Conservation (phyloP, 1,140 invertebrate species). For the Zaprionus ghesquierei region DNA sequence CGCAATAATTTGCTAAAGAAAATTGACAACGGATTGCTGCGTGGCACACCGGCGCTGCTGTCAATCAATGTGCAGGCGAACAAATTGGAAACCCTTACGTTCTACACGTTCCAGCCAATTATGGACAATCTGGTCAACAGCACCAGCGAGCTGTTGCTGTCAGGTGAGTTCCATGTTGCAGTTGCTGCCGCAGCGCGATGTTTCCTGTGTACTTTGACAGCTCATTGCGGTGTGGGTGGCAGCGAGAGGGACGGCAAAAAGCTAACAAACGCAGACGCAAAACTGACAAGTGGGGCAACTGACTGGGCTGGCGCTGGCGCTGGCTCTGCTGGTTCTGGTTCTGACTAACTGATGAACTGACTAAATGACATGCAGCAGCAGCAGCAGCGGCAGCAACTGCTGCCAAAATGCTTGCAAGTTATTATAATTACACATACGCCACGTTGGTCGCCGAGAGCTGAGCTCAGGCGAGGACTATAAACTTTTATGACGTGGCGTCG, state of each 20-base stretch:
- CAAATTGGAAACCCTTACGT: constrained; percentile 88
- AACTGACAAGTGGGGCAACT: constrained; percentile 44
- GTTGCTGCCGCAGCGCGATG: background rate
- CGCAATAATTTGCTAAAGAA: constrained; percentile 88
- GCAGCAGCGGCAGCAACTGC: constrained; percentile 7
- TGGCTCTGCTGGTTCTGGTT: no score
- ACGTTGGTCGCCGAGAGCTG: constrained; percentile 51
- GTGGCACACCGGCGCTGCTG: constrained; percentile 86
- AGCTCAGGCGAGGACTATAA: constrained; percentile 48
- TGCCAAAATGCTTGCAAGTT: constrained; percentile 54
- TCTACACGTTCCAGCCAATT: constrained; percentile 88
- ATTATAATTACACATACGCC: constrained; percentile 78
- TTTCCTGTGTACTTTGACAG: constrained; percentile 37
- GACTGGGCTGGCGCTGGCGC: no score
- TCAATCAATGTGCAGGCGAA: constrained; percentile 90
- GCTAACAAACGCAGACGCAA: background rate
- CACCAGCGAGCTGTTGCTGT: constrained; percentile 88
- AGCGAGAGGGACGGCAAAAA: constrained; percentile 10
- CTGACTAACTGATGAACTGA: constrained; percentile 11
- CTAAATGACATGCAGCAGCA: constrained; percentile 33
- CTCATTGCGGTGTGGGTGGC: constrained; percentile 12
- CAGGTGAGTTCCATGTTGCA: constrained; percentile 87
- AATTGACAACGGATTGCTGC: constrained; percentile 86
- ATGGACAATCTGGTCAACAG: constrained; percentile 88
- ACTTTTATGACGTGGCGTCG: constrained; percentile 59